Evolutionary conservation across 2,797 vertebrate species (phyloP), one percentile per base, ranked within the genome.

Genomic region (Cynopterus sphinx): DNA sequence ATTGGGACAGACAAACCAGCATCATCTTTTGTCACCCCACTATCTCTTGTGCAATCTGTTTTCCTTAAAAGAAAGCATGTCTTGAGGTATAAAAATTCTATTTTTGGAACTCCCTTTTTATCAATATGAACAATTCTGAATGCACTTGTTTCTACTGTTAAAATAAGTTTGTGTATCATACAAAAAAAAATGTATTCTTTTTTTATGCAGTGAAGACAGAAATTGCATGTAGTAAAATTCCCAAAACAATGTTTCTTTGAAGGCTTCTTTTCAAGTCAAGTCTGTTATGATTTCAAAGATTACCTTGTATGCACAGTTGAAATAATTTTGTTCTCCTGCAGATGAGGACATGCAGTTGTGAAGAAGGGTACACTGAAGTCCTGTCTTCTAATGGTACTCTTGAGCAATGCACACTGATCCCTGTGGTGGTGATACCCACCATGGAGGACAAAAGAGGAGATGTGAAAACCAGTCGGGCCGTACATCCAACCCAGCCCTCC

Each of bases 351-450:
- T 99, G 99, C 98, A 98, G 97, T 97, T 99, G 99, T 97, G 99
- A 99, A 98, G 99, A 99, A 0, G 99, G 99, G 57, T 99, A 99
- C 98, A 99, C 99, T 0, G 99, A 99, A 98, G 99, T 99, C 78
- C 98, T 99, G 98, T 99, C 99, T 17, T 98, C 99, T 0, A 98
- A 99, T 39, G 99, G 99, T 28, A 99, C 98, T 19, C 98, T 99
- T n/a, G 99, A 99, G 78, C 99, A 99, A 89, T 99, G 99, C 93
- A 98, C 99, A 53, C 99, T 99, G 96, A 99, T 99, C 98, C 99
- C 99, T 0, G 98, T 99, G 94, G 98, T 99, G 98, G 99, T 99
- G 98, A 99, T 99, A 92, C 99, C 99, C 97, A 99, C 99, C 0
- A 98, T 98, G 13, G 99, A 99, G 81, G 99, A 99, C 98, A 99